Evolutionary conservation across 1,140 invertebrate genomes (phyloP), one percentile per base, ranked within the genome.

Genomic region (Myzus persicae): DNA sequence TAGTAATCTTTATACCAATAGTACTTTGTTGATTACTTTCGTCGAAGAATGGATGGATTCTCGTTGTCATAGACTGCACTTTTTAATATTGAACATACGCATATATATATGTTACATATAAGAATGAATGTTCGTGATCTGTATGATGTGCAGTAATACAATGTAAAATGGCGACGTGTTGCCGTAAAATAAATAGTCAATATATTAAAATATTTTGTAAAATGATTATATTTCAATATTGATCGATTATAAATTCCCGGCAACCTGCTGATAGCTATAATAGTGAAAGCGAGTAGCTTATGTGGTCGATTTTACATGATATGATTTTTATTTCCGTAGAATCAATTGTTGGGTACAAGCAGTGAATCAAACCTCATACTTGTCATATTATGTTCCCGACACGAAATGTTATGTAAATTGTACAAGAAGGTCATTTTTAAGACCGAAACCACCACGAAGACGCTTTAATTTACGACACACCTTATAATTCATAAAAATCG

Each of bases 21-120:
- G 42, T 46, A 87, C 85, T 46, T 87, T 87, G 85, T 87, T 87
- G 85, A 87, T 87, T 87, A 87, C 26, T 46, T 87, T 87, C 24
- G 42, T 31, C 11, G 31, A 87, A n/a, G 31, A 4, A 87, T 46
- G 42, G 22, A 46, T 87, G 85, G 42, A 46, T 46, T 46, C 42
- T 38, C 7, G 42, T 87, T 87, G 42, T 46, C 31, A 8, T 46
- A 20, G 31, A 87, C 44, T 44, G 18, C 31, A 87, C 18, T 46
- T 87, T 87, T 44, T 85, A 85, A 85, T 31, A 85, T 85, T 42
- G 24, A 85, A 44, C 24, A 85, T 3, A 85, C 31, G n/a, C n/a
- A n/a, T n/a, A n/a, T n/a, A n/a, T n/a, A n/a, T n/a, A n/a, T n/a
- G n/a, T 46, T 9, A 46, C 5, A 51, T 22, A 42, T n/a, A n/a